Evolutionary conservation across 2,113 vertebrate genomes (phyloP).

Genomic region (Passer montanus): DNA sequence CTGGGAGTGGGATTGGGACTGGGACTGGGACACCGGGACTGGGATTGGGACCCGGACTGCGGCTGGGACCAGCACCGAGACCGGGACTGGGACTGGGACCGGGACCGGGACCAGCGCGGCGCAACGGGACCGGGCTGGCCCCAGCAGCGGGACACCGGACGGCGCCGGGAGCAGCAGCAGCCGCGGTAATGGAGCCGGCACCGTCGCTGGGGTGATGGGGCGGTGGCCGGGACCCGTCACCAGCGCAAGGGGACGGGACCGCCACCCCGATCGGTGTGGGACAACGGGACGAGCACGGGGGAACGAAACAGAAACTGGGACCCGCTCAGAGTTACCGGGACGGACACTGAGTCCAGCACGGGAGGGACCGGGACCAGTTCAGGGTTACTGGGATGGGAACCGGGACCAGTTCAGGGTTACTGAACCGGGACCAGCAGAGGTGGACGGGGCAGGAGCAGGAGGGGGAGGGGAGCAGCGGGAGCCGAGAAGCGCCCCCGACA

Average conservation of each 20-base stretch:
- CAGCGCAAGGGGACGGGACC: neutral
- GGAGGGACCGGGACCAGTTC: too few relatives aligned
- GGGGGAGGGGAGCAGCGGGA: neutral
- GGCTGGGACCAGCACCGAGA: too few relatives aligned
- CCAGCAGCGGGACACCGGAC: neutral
- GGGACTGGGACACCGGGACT: neutral
- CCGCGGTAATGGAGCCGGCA: neutral
- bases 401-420: neutral
- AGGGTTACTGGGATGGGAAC: neutral
- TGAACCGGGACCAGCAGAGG: neutral
- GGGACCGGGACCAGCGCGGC: neutral
- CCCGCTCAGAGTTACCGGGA: neutral
- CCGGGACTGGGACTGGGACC: too few relatives aligned
- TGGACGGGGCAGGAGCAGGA: neutral
- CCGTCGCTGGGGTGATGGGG: neutral
- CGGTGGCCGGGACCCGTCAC: neutral
- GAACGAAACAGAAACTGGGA: neutral
- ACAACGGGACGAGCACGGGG: neutral
- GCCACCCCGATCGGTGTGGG: too few relatives aligned
- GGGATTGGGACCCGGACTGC: too few relatives aligned
- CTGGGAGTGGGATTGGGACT: accelerated
- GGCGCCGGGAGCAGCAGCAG: neutral
- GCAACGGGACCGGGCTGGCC: neutral
- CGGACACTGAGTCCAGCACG: neutral
- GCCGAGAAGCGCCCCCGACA: neutral